These are phyloP conservation scores for Pterocles burchelli DNA, from an alignment of 2,113 vertebrate species.

Conservation along the genomic window DNA sequence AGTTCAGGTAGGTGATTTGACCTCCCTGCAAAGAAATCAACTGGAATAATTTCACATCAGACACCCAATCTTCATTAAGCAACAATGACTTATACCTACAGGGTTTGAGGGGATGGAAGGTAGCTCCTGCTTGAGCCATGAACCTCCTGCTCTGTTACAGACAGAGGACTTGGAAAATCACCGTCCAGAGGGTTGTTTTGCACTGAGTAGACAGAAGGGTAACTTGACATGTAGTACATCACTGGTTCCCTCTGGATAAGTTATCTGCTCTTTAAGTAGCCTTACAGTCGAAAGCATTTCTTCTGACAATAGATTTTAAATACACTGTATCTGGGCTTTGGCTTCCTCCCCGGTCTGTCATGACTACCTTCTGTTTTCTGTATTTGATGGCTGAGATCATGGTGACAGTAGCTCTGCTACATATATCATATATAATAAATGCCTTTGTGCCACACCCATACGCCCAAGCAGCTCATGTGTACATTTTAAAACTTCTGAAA, in stretches of 20 bases:
- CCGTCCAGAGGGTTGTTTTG: not conserved
- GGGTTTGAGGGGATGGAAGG: not conserved
- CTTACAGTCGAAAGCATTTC: not conserved
- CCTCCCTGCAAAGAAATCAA: not conserved
- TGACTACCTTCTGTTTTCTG: not conserved
- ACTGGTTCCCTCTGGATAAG: accelerated
- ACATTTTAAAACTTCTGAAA: not conserved
- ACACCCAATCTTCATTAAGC: not conserved
- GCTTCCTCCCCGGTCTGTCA: not conserved
- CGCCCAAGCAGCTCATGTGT: accelerated
- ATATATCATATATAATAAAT: not conserved
- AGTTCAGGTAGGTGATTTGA: not conserved
- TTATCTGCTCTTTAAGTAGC: not conserved
- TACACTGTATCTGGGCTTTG: not conserved
- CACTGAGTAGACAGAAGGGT: not conserved
- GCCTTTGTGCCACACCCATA: not conserved
- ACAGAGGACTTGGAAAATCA: not conserved
- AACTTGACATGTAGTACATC: accelerated
- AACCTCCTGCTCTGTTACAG: not conserved
- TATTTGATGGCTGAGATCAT: not conserved
- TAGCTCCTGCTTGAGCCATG: not conserved
- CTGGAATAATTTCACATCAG: not conserved
- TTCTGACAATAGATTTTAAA: not conserved
- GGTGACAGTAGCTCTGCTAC: not conserved
- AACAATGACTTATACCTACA: not conserved